These are phyloP conservation scores for Panagrolaimus sp. DNA, from an alignment of 1,140 invertebrate genomes.

Conservation along the genomic window DNA sequence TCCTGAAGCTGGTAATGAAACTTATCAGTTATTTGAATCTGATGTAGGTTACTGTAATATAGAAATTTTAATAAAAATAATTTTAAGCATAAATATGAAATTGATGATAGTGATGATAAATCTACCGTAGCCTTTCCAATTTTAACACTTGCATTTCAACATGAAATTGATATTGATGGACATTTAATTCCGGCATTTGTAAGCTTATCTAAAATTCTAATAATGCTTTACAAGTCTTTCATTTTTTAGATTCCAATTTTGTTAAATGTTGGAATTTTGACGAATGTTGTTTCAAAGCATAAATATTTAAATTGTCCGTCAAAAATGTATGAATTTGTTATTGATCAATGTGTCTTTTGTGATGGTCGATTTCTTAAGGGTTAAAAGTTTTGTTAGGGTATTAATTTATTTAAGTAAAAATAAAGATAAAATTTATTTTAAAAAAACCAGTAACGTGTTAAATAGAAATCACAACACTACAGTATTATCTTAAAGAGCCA, in stretches of 20 bases:
- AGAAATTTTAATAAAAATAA: neutral
- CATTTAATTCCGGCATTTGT: constrained; percentile 19
- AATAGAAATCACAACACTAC: too few relatives aligned
- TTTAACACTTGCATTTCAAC: constrained; percentile 16
- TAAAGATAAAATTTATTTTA: too few relatives aligned
- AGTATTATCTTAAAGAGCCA: too few relatives aligned
- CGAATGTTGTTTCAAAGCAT: too few relatives aligned
- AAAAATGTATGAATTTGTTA: too few relatives aligned
- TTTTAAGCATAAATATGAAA: neutral
- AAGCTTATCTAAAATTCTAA: neutral
- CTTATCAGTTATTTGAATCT: neutral
- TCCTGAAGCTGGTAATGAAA: neutral
- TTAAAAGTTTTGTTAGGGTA: too few relatives aligned
- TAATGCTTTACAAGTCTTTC: neutral
- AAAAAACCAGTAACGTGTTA: too few relatives aligned
- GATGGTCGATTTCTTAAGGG: too few relatives aligned
- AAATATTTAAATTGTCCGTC: too few relatives aligned
- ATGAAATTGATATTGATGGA: constrained; percentile 18
- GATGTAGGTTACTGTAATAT: neutral
- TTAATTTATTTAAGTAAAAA: too few relatives aligned
- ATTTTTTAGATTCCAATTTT: constrained; percentile 1
- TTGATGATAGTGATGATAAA: neutral
- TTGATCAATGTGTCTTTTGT: too few relatives aligned
- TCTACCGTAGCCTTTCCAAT: neutral
- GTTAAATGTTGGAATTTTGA: neutral